phyloP scores from a whole-genome alignment of 2,797 vertebrate species.

The Trachops cirrhosus region DNA sequence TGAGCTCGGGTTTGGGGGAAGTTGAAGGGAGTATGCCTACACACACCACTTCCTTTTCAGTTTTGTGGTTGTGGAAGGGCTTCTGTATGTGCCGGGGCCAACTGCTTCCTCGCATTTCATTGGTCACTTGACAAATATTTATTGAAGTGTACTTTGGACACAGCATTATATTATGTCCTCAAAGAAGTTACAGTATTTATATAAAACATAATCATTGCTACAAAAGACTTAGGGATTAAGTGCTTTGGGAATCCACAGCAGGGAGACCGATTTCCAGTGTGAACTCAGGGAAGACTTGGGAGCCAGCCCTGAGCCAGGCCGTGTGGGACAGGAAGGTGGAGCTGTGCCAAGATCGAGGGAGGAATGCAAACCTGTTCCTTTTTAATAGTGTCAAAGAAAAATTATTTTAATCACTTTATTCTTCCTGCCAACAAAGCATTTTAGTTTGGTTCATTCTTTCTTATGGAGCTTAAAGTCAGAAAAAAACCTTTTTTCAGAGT shows the following conservation, averaged over 20 bases:
- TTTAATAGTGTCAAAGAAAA: neutral
- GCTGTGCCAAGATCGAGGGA: neutral
- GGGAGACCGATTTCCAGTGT: neutral
- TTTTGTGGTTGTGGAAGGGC: neutral
- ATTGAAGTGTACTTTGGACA: neutral
- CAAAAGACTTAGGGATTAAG: neutral
- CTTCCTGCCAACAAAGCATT: constrained; percentile 1
- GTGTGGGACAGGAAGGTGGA: neutral
- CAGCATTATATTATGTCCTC: neutral
- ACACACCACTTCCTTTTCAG: neutral
- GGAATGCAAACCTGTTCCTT: no score
- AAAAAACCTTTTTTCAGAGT: neutral
- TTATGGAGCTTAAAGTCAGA: neutral
- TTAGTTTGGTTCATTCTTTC: neutral
- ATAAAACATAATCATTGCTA: neutral
- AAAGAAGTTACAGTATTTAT: neutral
- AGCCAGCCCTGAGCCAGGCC: neutral
- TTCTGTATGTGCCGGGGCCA: neutral
- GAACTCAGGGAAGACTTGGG: neutral
- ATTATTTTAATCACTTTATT: neutral
- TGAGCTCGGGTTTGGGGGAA: constrained; percentile 25
- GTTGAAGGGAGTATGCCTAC: neutral
- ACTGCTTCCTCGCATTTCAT: neutral
- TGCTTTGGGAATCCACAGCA: neutral
- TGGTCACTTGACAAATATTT: neutral